These are phyloP conservation scores for Sinocyclocheilus maitianheensis DNA, from an alignment of 2,113 vertebrate genomes.

Conservation along the genomic window DNA sequence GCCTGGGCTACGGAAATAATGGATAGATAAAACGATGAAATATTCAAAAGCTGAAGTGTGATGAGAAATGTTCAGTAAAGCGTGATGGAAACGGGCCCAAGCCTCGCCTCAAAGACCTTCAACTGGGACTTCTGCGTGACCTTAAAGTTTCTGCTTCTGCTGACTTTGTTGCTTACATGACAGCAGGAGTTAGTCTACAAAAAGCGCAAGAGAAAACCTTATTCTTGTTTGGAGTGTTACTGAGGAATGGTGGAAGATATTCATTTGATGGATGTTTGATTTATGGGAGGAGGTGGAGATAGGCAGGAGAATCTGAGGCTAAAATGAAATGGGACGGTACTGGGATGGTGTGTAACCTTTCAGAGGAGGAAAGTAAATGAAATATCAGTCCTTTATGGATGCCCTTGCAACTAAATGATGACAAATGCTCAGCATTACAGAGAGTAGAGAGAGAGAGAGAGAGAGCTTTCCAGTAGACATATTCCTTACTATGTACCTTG, in stretches of 20 bases:
- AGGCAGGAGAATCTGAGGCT: constrained; percentile 49
- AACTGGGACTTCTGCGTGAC: constrained; percentile 33
- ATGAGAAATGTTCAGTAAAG: constrained; percentile 50
- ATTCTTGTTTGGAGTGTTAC: constrained; percentile 23
- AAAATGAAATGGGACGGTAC: constrained; percentile 40
- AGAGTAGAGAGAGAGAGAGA: constrained; percentile 10
- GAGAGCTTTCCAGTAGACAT: neutral
- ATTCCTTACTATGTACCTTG: neutral
- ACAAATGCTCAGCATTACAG: constrained; percentile 59
- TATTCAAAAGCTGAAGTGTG: constrained; percentile 67
- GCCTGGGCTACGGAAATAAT: constrained; percentile 62
- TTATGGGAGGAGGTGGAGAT: constrained; percentile 54
- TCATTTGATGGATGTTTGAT: constrained; percentile 40
- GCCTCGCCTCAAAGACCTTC: constrained; percentile 19
- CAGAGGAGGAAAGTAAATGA: constrained; percentile 53
- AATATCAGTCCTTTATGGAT: constrained; percentile 64
- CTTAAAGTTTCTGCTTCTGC: constrained; percentile 18
- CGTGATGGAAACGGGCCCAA: constrained; percentile 15
- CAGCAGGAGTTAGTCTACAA: neutral
- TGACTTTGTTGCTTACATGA: neutral
- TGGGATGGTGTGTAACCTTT: constrained; percentile 57
- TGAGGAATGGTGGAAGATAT: constrained; percentile 43
- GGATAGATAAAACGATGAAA: constrained; percentile 65
- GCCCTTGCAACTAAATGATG: constrained; percentile 68
- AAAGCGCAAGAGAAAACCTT: neutral